These are phyloP conservation scores for Ispidina lecontei DNA, from an alignment of 2,797 vertebrate genomes.

Conservation along the genomic window DNA sequence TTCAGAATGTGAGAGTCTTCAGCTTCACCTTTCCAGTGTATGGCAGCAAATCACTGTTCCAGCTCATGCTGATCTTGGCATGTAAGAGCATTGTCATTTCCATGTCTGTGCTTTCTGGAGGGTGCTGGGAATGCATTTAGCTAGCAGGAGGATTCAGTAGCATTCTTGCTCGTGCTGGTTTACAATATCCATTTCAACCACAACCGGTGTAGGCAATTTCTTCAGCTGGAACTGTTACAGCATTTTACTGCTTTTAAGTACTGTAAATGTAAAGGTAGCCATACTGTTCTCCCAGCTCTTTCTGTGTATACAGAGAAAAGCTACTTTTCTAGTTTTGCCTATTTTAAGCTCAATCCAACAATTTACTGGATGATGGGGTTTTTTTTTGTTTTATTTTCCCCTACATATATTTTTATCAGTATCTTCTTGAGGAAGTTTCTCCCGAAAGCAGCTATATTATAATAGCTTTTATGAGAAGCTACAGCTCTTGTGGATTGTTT, in stretches of 20 bases:
- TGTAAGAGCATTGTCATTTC: not conserved
- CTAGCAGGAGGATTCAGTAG: not conserved
- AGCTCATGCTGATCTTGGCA: not conserved
- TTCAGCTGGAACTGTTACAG: not conserved
- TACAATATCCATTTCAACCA: fast-evolving
- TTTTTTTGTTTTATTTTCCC: not conserved
- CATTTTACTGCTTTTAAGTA: not conserved
- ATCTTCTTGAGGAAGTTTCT: not conserved
- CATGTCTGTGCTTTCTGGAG: not conserved
- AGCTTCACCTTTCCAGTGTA: not conserved
- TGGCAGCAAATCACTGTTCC: not conserved
- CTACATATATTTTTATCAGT: not conserved
- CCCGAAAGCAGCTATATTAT: not conserved
- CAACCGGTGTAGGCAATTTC: not conserved
- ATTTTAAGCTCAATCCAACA: not conserved
- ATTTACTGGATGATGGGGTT: not conserved
- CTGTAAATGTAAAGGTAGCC: not conserved
- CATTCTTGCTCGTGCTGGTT: not conserved
- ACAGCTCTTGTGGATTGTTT: not conserved
- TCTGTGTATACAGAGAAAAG: not conserved
- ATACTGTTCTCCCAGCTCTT: not conserved
- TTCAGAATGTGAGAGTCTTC: not conserved
- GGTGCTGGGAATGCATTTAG: not conserved
- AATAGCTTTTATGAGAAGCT: not conserved
- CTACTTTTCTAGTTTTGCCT: not conserved